These are phyloP conservation scores for Echinarachnius parma DNA, from an alignment of 53 echinoderm and acorn worm genomes.

Conservation along the genomic window DNA sequence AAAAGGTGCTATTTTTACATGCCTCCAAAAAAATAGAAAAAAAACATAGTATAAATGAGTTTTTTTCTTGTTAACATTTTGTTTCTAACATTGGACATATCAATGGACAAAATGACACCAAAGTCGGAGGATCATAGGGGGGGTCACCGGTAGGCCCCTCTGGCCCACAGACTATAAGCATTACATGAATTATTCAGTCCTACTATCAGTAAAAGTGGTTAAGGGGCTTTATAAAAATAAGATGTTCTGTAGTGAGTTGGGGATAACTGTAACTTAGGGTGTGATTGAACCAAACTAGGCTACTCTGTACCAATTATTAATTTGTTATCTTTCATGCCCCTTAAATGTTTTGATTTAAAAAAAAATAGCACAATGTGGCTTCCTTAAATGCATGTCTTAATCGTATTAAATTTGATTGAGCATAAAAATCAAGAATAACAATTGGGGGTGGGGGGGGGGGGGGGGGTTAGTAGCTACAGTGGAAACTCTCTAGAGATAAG, in stretches of 20 bases:
- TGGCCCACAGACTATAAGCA: background rate
- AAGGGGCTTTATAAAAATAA: slow-evolving; percentile 45
- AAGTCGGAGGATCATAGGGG: background rate
- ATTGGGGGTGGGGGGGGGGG: background rate
- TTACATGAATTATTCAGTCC: slow-evolving; percentile 24
- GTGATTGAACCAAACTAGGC: slow-evolving; percentile 34
- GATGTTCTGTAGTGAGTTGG: slow-evolving; percentile 39
- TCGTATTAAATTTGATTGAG: background rate
- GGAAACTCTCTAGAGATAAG: background rate
- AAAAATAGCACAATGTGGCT: background rate
- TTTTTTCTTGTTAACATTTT: too few species aligned
- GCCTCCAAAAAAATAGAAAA: too few species aligned
- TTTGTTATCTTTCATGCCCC: slow-evolving; percentile 24
- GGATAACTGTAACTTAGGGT: slow-evolving; percentile 26
- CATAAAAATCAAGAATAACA: background rate
- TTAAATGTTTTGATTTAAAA: background rate
- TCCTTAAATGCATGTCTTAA: background rate
- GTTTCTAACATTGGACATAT: too few species aligned
- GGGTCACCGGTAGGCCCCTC: too few species aligned
- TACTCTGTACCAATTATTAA: slow-evolving; percentile 20
- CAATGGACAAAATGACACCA: too few species aligned
- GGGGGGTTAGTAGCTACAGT: background rate
- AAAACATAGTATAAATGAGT: too few species aligned
- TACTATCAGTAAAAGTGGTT: slow-evolving; percentile 34
- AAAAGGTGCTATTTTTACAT: too few species aligned